phyloP scores from a whole-genome alignment of 2,797 vertebrate genomes.

The Podargus strigoides region DNA sequence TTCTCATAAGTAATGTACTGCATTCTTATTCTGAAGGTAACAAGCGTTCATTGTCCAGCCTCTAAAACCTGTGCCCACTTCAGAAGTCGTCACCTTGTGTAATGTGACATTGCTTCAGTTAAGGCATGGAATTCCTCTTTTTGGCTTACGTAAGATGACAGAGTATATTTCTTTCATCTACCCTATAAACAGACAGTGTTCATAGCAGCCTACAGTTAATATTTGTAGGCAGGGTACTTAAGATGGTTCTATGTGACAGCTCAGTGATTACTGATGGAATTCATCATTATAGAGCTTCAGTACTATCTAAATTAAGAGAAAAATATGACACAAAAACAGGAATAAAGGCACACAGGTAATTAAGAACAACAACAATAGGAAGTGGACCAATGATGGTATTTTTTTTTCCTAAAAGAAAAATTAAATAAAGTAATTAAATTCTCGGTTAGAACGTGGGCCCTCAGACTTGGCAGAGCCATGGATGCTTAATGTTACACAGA shows the following conservation, averaged over 20 bases:
- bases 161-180: background rate
- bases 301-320: too few relatives aligned
- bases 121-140: background rate
- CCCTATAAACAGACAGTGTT: background rate
- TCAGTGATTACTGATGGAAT: background rate
- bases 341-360: background rate
- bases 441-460: background rate
- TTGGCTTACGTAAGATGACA: background rate
- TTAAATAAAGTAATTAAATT: background rate
- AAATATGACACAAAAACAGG: accelerated
- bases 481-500: background rate
- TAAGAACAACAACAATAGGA: background rate
- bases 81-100: background rate
- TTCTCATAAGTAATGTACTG: background rate
- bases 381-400: background rate
- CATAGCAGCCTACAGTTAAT: background rate
- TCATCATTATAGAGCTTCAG: too few relatives aligned
- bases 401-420: background rate
- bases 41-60: background rate
- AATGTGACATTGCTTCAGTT: background rate
- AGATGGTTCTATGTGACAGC: background rate
- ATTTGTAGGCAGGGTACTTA: background rate
- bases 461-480: background rate
- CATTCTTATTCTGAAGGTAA: background rate
- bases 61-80: background rate